These are phyloP conservation scores for Patella depressa DNA, from an alignment of 2,888 invertebrate species.

Conservation along the genomic window DNA sequence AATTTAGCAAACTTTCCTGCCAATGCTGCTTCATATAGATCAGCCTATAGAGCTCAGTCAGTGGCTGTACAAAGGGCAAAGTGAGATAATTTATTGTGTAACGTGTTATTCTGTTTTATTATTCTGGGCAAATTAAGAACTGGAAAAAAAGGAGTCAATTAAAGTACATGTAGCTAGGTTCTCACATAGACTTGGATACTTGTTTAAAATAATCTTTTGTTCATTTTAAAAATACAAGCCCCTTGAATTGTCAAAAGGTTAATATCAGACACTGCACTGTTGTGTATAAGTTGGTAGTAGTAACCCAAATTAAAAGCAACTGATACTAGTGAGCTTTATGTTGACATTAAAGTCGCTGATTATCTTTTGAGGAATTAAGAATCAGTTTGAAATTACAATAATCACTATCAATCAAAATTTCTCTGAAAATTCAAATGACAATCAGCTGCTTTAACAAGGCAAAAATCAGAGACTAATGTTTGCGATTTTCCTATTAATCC, in stretches of 20 bases:
- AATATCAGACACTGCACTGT: too few species aligned
- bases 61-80: constrained; percentile 70
- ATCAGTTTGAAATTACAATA: too few species aligned
- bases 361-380: too few species aligned
- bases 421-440: background rate
- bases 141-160: too few species aligned
- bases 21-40: constrained; percentile 61
- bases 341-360: too few species aligned
- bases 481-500: background rate
- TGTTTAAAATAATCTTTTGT: background rate
- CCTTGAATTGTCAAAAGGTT: too few species aligned
- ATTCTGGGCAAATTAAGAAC: too few species aligned
- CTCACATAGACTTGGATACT: background rate
- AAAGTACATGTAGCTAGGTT: background rate
- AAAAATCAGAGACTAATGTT: background rate
- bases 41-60: constrained; percentile 69
- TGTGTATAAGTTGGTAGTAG: too few species aligned
- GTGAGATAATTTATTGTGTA: constrained; percentile 46
- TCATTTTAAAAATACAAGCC: too few species aligned
- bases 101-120: too few species aligned
- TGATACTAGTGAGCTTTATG: too few species aligned
- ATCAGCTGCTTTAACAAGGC: background rate
- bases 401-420: background rate
- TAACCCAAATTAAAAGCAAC: too few species aligned
- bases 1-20: constrained; percentile 79